These are phyloP conservation scores for Pteropus alecto DNA, from an alignment of 2,113 vertebrate species.

Conservation along the genomic window DNA sequence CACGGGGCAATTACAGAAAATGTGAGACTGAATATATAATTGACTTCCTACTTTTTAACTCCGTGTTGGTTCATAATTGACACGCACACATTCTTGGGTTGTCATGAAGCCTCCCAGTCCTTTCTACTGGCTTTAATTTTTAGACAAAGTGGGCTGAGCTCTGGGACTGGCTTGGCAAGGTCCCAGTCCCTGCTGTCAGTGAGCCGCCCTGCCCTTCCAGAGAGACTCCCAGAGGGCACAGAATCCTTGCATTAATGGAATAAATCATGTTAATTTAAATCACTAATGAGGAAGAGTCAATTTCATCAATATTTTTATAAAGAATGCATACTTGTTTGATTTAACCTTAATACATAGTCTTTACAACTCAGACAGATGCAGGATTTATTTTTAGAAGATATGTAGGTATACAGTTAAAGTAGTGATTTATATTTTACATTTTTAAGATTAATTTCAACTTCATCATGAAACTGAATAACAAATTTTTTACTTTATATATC, in stretches of 20 bases:
- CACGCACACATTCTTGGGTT: not conserved
- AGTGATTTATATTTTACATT: conserved; percentile 34
- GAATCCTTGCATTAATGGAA: conserved; percentile 34
- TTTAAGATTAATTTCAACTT: conserved; percentile 54
- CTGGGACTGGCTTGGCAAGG: conserved; percentile 7
- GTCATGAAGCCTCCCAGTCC: conserved; percentile 2
- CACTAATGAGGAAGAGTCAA: conserved; percentile 45
- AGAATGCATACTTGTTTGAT: conserved; percentile 37
- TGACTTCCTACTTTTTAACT: conserved; percentile 39
- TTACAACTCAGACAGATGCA: conserved; percentile 20
- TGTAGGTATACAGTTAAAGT: conserved; percentile 19
- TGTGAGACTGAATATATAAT: conserved; percentile 22
- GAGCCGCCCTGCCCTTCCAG: not conserved
- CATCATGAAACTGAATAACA: conserved; percentile 30
- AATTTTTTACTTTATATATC: conserved; percentile 38
- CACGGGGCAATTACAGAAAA: conserved; percentile 37
- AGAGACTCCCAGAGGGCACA: conserved; percentile 8
- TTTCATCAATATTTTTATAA: conserved; percentile 51
- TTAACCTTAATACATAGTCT: conserved; percentile 38
- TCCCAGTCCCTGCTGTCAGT: not conserved
- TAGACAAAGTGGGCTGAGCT: conserved; percentile 41
- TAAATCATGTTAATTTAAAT: conserved; percentile 42
- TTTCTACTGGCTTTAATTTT: conserved; percentile 37
- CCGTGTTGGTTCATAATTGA: conserved; percentile 21
- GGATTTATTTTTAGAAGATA: conserved; percentile 49